These are phyloP conservation scores for Plestiodon gilberti DNA, from an alignment of 2,113 vertebrate species.

Conservation along the genomic window DNA sequence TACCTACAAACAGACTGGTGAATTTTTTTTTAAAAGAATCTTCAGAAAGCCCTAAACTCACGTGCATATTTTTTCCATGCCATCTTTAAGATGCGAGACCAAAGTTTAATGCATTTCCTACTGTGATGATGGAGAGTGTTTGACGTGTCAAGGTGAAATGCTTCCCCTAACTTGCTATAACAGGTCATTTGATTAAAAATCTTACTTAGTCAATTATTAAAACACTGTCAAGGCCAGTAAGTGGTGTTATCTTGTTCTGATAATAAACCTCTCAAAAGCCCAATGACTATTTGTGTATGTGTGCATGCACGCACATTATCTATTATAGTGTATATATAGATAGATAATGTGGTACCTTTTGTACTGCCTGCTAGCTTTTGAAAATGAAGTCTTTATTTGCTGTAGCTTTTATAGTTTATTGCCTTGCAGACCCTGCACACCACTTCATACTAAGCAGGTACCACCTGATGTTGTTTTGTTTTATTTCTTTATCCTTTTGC, in stretches of 20 bases:
- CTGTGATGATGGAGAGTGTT: not conserved
- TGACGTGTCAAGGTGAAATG: not conserved
- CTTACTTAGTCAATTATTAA: slow-evolving; percentile 35
- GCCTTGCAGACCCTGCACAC: not conserved
- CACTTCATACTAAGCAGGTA: slow-evolving; percentile 13
- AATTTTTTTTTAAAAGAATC: too few relatives aligned
- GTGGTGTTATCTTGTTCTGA: slow-evolving; percentile 18
- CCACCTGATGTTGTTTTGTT: not conserved
- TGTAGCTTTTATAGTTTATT: not conserved
- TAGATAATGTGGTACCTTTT: slow-evolving; percentile 30
- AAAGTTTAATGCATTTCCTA: not conserved
- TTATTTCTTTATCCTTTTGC: not conserved
- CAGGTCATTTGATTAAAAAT: not conserved
- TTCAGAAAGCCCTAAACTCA: not conserved
- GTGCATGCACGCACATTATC: too few relatives aligned
- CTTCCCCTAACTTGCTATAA: not conserved
- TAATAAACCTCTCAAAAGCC: slow-evolving; percentile 18
- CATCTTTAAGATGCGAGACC: not conserved
- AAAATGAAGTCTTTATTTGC: slow-evolving; percentile 44
- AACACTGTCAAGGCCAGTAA: slow-evolving; percentile 27
- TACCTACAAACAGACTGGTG: too few relatives aligned
- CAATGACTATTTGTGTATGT: slow-evolving; percentile 9
- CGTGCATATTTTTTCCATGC: not conserved
- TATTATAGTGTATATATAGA: not conserved
- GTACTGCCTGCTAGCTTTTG: slow-evolving; percentile 6